phyloP scores from a whole-genome alignment of 2,888 invertebrate species.

The Subacronicta megacephala region DNA sequence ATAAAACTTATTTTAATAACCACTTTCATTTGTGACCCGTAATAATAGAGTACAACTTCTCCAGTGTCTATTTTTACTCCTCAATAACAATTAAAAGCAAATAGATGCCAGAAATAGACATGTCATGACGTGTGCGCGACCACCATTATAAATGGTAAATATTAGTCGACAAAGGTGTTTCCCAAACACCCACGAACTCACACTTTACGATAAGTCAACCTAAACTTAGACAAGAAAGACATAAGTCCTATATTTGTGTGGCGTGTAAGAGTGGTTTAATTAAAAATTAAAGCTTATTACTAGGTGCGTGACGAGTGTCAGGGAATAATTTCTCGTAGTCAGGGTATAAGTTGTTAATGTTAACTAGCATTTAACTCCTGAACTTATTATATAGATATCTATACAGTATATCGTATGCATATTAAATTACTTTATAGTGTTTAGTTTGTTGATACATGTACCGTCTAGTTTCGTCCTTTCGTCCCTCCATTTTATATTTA shows the following conservation, averaged over 20 bases:
- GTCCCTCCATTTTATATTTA: no score
- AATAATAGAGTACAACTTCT: background rate
- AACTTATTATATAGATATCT: background rate
- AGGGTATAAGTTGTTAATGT: background rate
- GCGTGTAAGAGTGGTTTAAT: conserved; percentile 1
- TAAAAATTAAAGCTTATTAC: conserved; percentile 23
- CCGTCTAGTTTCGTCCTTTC: no score
- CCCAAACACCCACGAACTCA: conserved; percentile 24
- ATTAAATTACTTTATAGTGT: no score
- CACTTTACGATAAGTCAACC: conserved; percentile 5
- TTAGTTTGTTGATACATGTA: no score
- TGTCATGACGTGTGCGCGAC: conserved; percentile 34
- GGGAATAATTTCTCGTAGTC: conserved; percentile 2
- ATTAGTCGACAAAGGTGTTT: conserved; percentile 29
- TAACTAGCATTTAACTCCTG: background rate
- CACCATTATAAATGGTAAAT: conserved; percentile 39
- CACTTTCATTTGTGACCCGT: background rate
- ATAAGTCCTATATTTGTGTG: conserved; percentile 15
- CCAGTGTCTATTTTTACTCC: conserved; percentile 19
- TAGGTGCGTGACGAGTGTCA: background rate
- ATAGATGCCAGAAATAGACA: conserved; percentile 41
- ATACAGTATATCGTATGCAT: no score
- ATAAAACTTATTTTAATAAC: no score
- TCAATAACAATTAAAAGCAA: conserved; percentile 32
- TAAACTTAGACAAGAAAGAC: background rate